Percentiles rank a stretch among this genome's conserved stretches.
phyloP scores from a whole-genome alignment of 2,888 invertebrate genomes.

The Cephus sareptanus region DNA sequence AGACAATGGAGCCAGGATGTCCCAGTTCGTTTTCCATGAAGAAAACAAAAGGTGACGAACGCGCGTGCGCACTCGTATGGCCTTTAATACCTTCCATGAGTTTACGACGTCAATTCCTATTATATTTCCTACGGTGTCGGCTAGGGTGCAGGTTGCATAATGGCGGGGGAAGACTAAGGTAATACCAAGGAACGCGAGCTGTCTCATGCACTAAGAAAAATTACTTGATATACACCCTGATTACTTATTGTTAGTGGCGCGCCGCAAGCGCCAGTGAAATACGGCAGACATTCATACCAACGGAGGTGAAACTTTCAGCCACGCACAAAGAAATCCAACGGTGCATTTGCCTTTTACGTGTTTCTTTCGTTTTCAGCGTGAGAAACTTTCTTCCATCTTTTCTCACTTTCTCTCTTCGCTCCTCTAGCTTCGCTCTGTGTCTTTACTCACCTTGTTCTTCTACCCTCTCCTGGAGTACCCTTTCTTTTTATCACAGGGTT shows the following conservation, averaged over 20 bases:
- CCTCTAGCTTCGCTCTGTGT: neutral
- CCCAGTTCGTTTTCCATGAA: neutral
- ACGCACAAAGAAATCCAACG: neutral
- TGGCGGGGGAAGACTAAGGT: neutral
- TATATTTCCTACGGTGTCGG: neutral
- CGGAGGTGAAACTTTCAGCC: neutral
- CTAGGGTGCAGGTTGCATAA: neutral
- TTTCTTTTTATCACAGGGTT: neutral
- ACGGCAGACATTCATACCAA: neutral
- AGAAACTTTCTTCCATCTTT: neutral
- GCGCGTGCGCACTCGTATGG: neutral
- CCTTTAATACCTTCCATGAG: neutral
- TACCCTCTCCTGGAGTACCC: neutral
- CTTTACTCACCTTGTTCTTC: neutral
- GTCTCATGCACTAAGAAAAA: conserved; percentile 8
- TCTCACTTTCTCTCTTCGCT: neutral
- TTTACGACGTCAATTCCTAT: neutral
- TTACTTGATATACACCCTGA: conserved; percentile 14
- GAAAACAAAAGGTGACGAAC: neutral
- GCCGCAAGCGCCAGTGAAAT: conserved; percentile 15
- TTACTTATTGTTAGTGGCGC: conserved; percentile 13
- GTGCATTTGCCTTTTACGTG: conserved; percentile 3
- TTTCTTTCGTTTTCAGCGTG: neutral
- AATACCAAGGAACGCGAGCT: neutral
- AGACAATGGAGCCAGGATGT: neutral